Base-by-base conservation (phyloP, 2,113 vertebrate species). In the Agelaius tricolor region DNA sequence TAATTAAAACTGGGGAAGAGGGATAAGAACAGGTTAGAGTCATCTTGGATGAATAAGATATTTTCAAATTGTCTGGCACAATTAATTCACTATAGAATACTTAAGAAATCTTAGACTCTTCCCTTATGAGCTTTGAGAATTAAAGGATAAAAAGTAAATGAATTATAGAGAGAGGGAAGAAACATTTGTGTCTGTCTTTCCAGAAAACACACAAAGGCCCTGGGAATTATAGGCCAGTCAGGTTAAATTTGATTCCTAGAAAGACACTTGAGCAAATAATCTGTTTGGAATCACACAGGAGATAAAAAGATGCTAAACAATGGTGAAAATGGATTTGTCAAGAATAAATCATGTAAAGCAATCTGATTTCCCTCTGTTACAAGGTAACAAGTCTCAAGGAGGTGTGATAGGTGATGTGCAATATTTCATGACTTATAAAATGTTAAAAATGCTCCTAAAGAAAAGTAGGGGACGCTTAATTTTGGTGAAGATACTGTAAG, bases 1-100 rank as follows among this genome's bases (percentile, higher is more conserved):
- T 90, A 86, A 92, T 93, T 95, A 84, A 88, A 93, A 85, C 46
- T 66, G 41, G 49, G 51, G 63, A 83, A 90, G 54, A 91, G 7
- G 19, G 7, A 41, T 79, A 76, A 90, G 35, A 91, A 54, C 13
- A 86, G 6, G 51, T 90, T 95, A 55, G 51, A 76, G 17, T 44
- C 16, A 24, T 78, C 68, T 80, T 86, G 74, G 55, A 86, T 78
- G 68, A 92, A 33, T 81, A 57, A 89, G 76, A 67, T 92, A 71
- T 93, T 93, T 95, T 95, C 76, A 86, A 71, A 90, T 84, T 81
- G 17, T 91, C 43, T 89, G 24, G 9, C 72, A 81, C 43, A 89
- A 86, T 85, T 79, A 93, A 79, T 92, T 93, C 82, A 54, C 75
- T 69, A 1, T 47, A 61, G 47, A 73, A 39, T 90, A 74, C 59